These are phyloP conservation scores for Orestias chungarensis DNA, from an alignment of 2,797 vertebrate genomes.

Conservation along the genomic window DNA sequence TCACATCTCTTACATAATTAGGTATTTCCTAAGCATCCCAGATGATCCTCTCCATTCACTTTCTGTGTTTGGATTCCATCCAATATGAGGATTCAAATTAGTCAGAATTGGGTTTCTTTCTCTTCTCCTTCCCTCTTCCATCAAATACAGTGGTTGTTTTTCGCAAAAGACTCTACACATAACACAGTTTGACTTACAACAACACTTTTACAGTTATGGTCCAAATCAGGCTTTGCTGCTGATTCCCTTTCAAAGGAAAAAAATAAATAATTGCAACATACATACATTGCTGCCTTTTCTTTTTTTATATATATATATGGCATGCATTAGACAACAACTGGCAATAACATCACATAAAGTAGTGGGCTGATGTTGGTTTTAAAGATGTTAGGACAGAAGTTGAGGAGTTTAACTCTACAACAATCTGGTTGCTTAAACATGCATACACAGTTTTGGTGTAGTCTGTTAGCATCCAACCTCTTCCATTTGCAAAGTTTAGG, in stretches of 20 bases:
- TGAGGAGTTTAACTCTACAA: neutral
- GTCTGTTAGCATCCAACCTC: neutral
- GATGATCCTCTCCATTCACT: conserved; percentile 10
- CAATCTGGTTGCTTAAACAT: neutral
- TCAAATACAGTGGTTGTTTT: no score
- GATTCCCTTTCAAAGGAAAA: no score
- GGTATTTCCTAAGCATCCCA: neutral
- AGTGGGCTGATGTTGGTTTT: neutral
- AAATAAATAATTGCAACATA: no score
- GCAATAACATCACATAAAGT: neutral
- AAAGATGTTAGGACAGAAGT: neutral
- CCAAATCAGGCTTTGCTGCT: no score
- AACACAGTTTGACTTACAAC: no score
- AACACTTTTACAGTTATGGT: no score
- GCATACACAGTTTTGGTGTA: neutral
- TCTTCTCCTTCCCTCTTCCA: neutral
- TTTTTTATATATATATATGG: no score
- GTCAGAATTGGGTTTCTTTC: neutral
- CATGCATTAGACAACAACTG: neutral
- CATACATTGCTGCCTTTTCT: neutral
- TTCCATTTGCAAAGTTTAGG: neutral
- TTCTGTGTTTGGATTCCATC: neutral
- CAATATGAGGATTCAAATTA: neutral
- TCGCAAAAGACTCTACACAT: no score
- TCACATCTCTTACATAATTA: neutral